These are phyloP conservation scores for Collichthys lucidus DNA, from an alignment of 2,113 vertebrate genomes.

Conservation along the genomic window DNA sequence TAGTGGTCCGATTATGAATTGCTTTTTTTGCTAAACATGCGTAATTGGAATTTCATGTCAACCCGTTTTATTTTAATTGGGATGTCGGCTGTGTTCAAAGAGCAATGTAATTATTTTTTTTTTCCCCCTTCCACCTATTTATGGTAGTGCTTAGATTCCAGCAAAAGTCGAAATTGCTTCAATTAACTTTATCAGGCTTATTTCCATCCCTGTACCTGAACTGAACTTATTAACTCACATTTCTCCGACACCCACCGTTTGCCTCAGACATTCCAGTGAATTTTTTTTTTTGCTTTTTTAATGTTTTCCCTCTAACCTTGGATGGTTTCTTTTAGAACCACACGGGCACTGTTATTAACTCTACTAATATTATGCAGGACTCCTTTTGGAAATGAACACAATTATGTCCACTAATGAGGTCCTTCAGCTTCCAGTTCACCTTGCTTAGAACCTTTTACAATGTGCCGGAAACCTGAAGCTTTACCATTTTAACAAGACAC, in stretches of 20 bases:
- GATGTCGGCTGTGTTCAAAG: conserved; percentile 52
- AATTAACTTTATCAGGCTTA: conserved; percentile 66
- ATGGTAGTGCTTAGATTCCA: conserved; percentile 5
- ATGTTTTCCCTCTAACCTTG: neutral
- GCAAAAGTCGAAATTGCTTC: conserved; percentile 59
- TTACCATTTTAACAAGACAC: conserved; percentile 5
- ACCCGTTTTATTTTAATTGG: conserved; percentile 63
- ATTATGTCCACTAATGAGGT: neutral
- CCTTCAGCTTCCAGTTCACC: neutral
- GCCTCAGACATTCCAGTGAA: neutral
- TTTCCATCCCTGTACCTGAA: conserved; percentile 35
- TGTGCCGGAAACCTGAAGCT: neutral
- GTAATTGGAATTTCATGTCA: conserved; percentile 54
- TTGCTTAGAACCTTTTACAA: neutral
- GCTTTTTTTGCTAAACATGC: conserved; percentile 54
- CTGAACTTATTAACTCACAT: conserved; percentile 20
- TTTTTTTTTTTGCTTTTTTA: neutral
- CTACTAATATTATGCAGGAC: neutral
- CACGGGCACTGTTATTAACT: neutral
- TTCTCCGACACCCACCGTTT: conserved; percentile 18
- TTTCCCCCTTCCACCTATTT: conserved; percentile 30
- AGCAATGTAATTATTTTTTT: conserved; percentile 63
- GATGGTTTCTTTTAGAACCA: neutral
- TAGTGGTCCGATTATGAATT: conserved; percentile 45
- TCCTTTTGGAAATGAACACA: neutral